Evolutionary conservation across 1,140 invertebrate genomes (phyloP).

Genomic region (Nixonia krombeini): DNA sequence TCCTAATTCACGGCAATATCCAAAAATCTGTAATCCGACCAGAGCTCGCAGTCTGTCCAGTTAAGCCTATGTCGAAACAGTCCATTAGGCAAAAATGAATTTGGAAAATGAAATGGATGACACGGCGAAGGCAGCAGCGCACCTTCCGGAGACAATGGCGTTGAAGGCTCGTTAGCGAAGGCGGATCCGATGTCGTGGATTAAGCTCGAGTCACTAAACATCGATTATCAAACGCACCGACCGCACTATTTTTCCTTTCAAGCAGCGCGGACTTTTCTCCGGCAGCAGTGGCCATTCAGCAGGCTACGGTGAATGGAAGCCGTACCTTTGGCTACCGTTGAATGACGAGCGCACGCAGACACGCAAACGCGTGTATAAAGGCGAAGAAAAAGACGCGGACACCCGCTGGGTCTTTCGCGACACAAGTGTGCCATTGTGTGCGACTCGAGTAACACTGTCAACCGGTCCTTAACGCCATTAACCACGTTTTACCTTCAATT

Average conservation of each 20-base stretch:
- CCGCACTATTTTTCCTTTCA: constrained; percentile 33
- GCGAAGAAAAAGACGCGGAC: constrained; percentile 18
- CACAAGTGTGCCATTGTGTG: constrained; percentile 64
- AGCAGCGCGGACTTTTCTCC: constrained; percentile 26
- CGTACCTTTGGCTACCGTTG: constrained; percentile 38
- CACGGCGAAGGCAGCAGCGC: too few relatives aligned
- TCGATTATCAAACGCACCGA: constrained; percentile 57
- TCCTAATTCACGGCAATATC: too few relatives aligned
- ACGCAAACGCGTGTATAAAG: constrained; percentile 1
- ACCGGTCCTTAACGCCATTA: constrained; percentile 63
- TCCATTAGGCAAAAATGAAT: too few relatives aligned
- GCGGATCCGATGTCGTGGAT: constrained; percentile 30
- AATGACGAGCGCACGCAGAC: constrained; percentile 24
- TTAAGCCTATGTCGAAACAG: too few relatives aligned
- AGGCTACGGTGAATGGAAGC: constrained; percentile 44
- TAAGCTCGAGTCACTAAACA: constrained; percentile 51
- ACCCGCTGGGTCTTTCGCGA: constrained; percentile 56
- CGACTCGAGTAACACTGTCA: constrained; percentile 19
- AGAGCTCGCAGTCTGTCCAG: too few relatives aligned
- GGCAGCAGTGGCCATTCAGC: constrained; percentile 41
- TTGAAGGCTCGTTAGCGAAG: too few relatives aligned
- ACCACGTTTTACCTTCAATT: constrained; percentile 69
- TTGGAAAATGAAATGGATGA: too few relatives aligned
- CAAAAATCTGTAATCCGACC: too few relatives aligned
- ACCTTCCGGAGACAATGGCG: too few relatives aligned